These are phyloP conservation scores for Brachyhypopomus occidentalis DNA, from an alignment of 2,113 vertebrate species.

Conservation along the genomic window DNA sequence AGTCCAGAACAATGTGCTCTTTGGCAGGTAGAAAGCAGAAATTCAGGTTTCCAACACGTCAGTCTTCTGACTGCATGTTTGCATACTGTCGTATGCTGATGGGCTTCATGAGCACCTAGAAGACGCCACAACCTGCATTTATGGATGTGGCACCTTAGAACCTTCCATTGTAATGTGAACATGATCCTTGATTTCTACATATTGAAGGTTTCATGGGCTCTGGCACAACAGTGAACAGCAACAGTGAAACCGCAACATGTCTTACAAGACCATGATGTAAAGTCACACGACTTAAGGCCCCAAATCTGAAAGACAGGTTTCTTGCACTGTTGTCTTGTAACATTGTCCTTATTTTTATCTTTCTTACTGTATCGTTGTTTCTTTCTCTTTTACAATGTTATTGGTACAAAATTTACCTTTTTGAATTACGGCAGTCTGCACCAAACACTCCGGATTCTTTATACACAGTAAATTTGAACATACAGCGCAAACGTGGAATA, in stretches of 20 bases:
- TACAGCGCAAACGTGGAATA: neutral
- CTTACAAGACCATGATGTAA: no score
- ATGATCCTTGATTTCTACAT: neutral
- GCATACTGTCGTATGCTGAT: neutral
- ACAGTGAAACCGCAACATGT: no score
- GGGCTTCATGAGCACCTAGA: neutral
- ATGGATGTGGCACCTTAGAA: conserved; percentile 12
- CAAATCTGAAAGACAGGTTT: no score
- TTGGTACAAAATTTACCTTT: no score
- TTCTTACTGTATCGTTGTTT: neutral
- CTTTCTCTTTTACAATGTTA: no score
- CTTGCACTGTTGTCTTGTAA: neutral
- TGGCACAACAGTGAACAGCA: no score
- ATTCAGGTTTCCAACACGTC: conserved; percentile 45
- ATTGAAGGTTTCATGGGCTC: neutral
- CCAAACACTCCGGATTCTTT: no score
- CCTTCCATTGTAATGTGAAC: conserved; percentile 19
- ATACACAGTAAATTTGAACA: neutral
- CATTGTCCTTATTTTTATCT: neutral
- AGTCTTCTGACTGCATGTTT: neutral
- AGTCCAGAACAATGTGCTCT: conserved; percentile 14
- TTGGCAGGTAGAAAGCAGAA: conserved; percentile 22
- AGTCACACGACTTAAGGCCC: no score
- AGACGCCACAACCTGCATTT: neutral
- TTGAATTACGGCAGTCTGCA: no score